Base-by-base conservation (phyloP, 2,888 invertebrate genomes). In the Notodromas monacha region DNA sequence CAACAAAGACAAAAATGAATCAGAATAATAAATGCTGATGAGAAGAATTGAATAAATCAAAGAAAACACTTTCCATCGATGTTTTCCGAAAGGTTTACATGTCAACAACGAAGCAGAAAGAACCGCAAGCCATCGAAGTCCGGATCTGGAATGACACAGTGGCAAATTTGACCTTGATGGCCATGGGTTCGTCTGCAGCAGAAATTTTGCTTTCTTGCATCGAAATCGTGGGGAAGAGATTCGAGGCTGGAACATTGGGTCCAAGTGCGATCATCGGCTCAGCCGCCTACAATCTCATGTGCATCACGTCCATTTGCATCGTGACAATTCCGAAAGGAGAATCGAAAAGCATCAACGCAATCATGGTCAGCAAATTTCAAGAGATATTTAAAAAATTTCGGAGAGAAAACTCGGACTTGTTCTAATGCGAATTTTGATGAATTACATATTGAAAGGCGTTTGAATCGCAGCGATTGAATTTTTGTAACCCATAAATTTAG, bases 231-330 rank as follows among this genome's bases (percentile, higher is more conserved):
- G 47, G 47, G n/a, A 49, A 48, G 33, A 41, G 42, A 30, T 40
- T 45, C 39, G 35, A 44, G 30, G 43, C 57, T 2, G 58, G 56
- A 2, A 49, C 48, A 2, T 40, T 59, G 4, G 59, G 58, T 5
- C 58, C 58, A 0, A 52, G 57, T 15, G 58, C 58, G 3, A 59
- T 59, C 33, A 58, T 58, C 4, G 58, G 58, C 1, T 58, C 58
- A 2, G 58, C 58, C 3, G 57, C 58, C 10, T 59, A 57, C 42
- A 59, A 59, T 41, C 43, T 59, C 16, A 44, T 60, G 36, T 48
- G 48, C 31, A 59, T 59, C 35, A 49, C 50, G 4, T 57, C 51
- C 2, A 48, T 59, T n/a, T 59, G 59, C 38, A 46, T 60, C 2
- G 36, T 54, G 15, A 43, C 49, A 3, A 49, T 58, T 8, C 52